Conservation (phyloP, 1,140 invertebrate genomes). For the Wasmannia auropunctata region DNA sequence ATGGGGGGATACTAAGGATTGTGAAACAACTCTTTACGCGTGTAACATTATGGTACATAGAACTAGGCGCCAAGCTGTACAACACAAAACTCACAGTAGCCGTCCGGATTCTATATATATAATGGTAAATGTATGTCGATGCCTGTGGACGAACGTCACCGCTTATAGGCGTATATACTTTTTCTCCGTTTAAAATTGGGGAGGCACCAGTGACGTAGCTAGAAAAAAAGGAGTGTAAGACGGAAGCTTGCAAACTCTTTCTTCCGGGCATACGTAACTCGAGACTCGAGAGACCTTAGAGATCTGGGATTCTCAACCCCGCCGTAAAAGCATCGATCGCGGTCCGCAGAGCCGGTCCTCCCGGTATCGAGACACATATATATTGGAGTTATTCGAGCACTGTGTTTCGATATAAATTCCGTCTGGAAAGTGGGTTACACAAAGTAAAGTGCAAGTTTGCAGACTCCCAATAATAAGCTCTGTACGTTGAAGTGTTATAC, state of each 20-base stretch:
- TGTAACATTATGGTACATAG: constrained; percentile 71
- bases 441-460: constrained; percentile 59
- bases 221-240: not conserved
- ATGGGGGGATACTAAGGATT: constrained; percentile 1
- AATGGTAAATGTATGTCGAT: constrained; percentile 52
- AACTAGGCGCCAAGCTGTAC: constrained; percentile 77
- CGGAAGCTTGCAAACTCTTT: constrained; percentile 56
- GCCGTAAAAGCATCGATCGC: constrained; percentile 14
- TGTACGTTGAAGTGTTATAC: constrained; percentile 61
- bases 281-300: not conserved
- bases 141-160: constrained; percentile 62
- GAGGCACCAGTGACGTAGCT: constrained; percentile 55
- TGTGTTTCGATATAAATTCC: not conserved
- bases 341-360: not conserved
- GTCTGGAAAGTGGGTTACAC: constrained; percentile 45
- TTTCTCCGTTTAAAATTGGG: constrained; percentile 33
- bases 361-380: not conserved
- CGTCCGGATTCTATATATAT: constrained; percentile 63
- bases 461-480: constrained; percentile 71
- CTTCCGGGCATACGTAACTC: not conserved
- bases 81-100: constrained; percentile 72
- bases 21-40: constrained; percentile 56
- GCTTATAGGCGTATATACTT: constrained; percentile 56
- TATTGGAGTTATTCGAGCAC: constrained; percentile 1
- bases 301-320: not conserved